These are phyloP conservation scores for Mirza zaza DNA, from an alignment of 2,113 vertebrate species.

Conservation along the genomic window DNA sequence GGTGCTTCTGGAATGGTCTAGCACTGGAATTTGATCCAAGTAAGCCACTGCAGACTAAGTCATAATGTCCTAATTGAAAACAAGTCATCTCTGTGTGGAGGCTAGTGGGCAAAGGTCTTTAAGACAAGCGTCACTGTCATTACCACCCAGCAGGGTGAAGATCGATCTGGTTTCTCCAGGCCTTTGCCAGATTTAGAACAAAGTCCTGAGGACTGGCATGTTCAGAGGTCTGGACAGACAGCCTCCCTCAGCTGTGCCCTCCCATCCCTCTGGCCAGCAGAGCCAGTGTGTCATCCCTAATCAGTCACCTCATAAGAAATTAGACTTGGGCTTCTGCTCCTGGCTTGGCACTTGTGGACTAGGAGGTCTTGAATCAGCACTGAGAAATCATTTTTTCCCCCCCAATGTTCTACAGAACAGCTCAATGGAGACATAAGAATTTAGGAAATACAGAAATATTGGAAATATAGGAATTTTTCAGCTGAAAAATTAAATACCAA, in stretches of 20 bases:
- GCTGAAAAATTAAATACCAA: not conserved
- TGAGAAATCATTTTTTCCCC: not conserved
- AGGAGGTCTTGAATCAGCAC: not conserved
- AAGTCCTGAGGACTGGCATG: not conserved
- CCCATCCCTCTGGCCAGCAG: not conserved
- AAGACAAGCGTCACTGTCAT: not conserved
- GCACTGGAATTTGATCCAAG: not conserved
- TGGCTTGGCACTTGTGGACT: not conserved
- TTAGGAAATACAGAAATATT: not conserved
- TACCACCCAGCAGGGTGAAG: not conserved
- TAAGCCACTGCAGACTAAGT: not conserved
- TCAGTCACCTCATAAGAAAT: not conserved
- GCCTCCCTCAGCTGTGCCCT: not conserved
- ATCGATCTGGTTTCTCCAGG: not conserved
- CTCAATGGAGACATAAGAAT: not conserved
- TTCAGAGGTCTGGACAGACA: not conserved
- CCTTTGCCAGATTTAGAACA: slow-evolving; percentile 5
- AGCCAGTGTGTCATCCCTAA: not conserved
- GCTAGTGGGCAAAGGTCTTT: not conserved
- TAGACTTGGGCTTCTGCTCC: not conserved
- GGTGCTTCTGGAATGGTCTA: not conserved
- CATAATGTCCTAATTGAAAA: not conserved
- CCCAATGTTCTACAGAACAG: not conserved
- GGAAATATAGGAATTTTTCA: not conserved
- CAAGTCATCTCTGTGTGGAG: not conserved